phyloP scores from a whole-genome alignment of 2,113 vertebrate species.

The Erythrolamprus reginae region DNA sequence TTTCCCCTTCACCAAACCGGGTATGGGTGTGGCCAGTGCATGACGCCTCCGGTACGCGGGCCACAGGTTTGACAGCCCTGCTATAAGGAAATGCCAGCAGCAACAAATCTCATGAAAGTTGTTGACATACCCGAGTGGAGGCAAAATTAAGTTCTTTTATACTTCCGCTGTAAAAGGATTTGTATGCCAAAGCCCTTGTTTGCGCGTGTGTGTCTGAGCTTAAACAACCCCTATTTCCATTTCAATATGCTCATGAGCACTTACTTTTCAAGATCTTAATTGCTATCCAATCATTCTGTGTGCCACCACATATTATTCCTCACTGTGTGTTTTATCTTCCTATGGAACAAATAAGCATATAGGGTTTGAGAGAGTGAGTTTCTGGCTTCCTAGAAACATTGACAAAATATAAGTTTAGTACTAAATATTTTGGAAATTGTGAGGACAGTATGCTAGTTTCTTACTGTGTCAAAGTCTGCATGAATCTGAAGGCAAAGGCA shows the following conservation, averaged over 20 bases:
- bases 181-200: neutral
- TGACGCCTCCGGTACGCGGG: no score
- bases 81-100: neutral
- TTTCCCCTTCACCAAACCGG: no score
- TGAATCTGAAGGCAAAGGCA: neutral
- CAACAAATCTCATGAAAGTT: neutral
- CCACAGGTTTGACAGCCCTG: no score
- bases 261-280: neutral
- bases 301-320: neutral
- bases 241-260: neutral
- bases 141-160: neutral
- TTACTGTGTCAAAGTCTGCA: neutral
- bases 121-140: neutral
- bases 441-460: neutral
- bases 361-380: neutral
- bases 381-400: neutral
- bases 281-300: neutral
- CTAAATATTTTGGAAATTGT: neutral
- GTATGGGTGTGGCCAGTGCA: no score
- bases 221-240: neutral
- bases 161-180: neutral
- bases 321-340: neutral
- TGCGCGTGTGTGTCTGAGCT: neutral
- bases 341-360: neutral
- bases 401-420: neutral